Percentiles rank a stretch among this genome's conserved stretches.
Conservation (phyloP, 92 coral and sea anemone species). For the Blastomussa wellsi region DNA sequence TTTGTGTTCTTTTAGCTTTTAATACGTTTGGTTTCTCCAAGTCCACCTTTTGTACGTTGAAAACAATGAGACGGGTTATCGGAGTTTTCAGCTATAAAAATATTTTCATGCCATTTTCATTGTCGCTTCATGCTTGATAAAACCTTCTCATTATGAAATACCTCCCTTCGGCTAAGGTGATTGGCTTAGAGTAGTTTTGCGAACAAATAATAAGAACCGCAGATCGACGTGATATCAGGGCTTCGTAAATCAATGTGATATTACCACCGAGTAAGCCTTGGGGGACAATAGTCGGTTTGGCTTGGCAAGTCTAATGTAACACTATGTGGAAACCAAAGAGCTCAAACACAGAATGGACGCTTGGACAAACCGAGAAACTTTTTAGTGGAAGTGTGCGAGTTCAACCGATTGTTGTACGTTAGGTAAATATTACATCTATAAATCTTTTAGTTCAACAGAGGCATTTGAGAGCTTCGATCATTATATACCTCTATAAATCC, state of each 20-base stretch:
- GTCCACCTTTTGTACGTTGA: conserved; percentile 11
- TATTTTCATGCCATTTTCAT: conserved; percentile 6
- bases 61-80: conserved; percentile 6
- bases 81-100: background rate
- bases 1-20: conserved; percentile 24
- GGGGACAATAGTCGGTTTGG: too few species aligned
- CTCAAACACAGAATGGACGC: background rate
- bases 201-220: background rate
- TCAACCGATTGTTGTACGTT: background rate
- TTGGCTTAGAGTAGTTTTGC: background rate
- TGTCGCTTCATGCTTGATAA: conserved; percentile 16
- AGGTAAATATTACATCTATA: background rate
- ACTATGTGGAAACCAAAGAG: background rate
- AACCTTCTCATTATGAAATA: conserved; percentile 12
- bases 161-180: conserved; percentile 37
- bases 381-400: background rate
- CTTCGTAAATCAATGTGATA: background rate
- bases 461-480: background rate
- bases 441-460: background rate
- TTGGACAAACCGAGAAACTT: background rate
- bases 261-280: too few species aligned
- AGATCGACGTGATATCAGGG: background rate
- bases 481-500: background rate
- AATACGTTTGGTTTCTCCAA: conserved; percentile 17
- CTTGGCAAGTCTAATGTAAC: too few species aligned